Base-by-base conservation (phyloP, 1,140 invertebrate genomes). In the Zaprionus tsacasi region DNA sequence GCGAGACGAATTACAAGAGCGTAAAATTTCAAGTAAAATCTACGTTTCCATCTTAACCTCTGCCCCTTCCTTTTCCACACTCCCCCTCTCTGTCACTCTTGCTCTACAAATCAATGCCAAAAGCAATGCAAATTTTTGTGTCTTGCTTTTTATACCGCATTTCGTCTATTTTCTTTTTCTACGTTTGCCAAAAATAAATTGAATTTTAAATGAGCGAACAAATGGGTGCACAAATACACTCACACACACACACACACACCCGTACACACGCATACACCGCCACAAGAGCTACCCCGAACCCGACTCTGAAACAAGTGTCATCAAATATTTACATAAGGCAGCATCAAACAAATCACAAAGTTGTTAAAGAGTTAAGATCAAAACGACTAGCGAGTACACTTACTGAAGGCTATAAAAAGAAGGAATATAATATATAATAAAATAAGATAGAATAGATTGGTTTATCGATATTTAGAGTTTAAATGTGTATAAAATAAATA, bases 321-420 rank as follows among this genome's bases (percentile, higher is more conserved):
- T 87, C 64, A 88, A 89, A 81, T 83, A 89, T 88, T 88, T 81
- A 85, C 68, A 78, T 71, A 78, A 63, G 60, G 70, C 67, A 76
- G 36, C 40, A 61, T 66, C 70, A 65, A 86, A 65, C 72, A 73
- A 81, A 80, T 75, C 54, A 68, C 15, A 65, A 57, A 43, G n/a
- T 33, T 13, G 33, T 7, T 12, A 50, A 58, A 76, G 43, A 76
- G 61, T 76, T 54, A 8, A 71, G 27, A 13, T 33, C 36, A 79
- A 21, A 36, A 17, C 58, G 67, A 64, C 55, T 25, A 38, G 30
- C 13, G 13, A 27, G 35, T 70, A 15, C 71, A 13, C 66, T 36
- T 17, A 50, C 15, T 21, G 1, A 2, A 11, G 40, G 6, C 7
- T 43, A 12, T 43, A 15, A 15, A 1, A 10, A 10, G 3, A 10